Percentiles rank a stretch among this genome's conserved stretches.
Evolutionary conservation across 2,888 invertebrate genomes (phyloP).

Genomic region (Gari tellinella): DNA sequence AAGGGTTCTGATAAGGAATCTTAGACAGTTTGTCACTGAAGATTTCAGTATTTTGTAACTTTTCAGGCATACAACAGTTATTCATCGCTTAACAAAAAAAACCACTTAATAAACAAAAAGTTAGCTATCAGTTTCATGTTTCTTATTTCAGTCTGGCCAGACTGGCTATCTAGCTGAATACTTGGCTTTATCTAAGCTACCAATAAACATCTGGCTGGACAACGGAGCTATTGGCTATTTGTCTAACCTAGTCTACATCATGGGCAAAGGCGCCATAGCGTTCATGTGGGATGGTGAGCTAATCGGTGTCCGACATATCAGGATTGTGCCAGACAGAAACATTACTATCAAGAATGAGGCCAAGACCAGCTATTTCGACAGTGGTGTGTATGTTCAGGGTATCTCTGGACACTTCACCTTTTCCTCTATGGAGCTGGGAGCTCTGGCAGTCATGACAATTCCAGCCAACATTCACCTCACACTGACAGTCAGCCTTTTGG

Average conservation of each 20-base stretch:
- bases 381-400: constrained; percentile 58
- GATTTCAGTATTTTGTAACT: too few relatives aligned
- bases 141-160: constrained; percentile 50
- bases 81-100: too few relatives aligned
- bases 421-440: constrained; percentile 71
- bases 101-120: too few relatives aligned
- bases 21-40: too few relatives aligned
- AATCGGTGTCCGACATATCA: constrained; percentile 70
- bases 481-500: constrained; percentile 73
- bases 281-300: constrained; percentile 75
- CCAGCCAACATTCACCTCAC: constrained; percentile 70
- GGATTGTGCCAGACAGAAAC: constrained; percentile 71
- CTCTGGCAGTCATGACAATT: constrained; percentile 62
- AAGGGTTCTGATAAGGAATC: too few relatives aligned
- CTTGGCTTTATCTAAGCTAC: constrained; percentile 62
- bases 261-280: constrained; percentile 73
- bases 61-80: too few relatives aligned
- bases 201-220: constrained; percentile 73
- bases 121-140: too few relatives aligned
- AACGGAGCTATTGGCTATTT: constrained; percentile 63
- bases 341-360: constrained; percentile 67
- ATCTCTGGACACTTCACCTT: constrained; percentile 69
- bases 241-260: constrained; percentile 70
- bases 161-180: constrained; percentile 61
- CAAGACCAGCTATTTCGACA: constrained; percentile 63